phyloP scores from a whole-genome alignment of 1,140 invertebrate genomes.

The Contarinia nasturtii region DNA sequence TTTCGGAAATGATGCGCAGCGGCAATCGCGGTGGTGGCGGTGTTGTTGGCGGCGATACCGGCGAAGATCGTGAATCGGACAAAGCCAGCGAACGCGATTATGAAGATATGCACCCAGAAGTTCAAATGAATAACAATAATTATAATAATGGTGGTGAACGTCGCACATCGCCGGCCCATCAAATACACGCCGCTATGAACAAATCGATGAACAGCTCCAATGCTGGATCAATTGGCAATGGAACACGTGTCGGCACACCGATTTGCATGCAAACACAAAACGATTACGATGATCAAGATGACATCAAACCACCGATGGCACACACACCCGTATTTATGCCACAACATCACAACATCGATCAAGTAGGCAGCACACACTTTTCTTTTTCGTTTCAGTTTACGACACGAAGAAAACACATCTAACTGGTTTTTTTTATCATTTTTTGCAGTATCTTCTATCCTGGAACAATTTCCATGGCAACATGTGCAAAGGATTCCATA shows the following conservation, averaged over 20 bases:
- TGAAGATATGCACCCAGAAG: constrained; percentile 1
- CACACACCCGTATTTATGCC: constrained; percentile 5
- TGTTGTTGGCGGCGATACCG: no score
- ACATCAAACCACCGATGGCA: not conserved
- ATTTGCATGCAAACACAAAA: not conserved
- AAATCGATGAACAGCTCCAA: constrained; percentile 13
- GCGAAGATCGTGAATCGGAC: constrained; percentile 14
- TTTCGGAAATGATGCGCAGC: constrained; percentile 18
- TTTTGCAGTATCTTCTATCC: constrained; percentile 33
- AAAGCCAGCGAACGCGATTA: constrained; percentile 9
- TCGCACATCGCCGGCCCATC: no score
- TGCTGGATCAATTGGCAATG: constrained; percentile 10
- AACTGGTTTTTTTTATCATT: not conserved
- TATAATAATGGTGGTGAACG: not conserved
- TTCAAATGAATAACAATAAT: not conserved
- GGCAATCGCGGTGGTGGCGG: no score
- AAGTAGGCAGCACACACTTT: constrained; percentile 5
- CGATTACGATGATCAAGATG: not conserved
- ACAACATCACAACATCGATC: constrained; percentile 23
- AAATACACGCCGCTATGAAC: constrained; percentile 6
- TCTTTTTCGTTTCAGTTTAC: no score
- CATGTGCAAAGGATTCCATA: constrained; percentile 40
- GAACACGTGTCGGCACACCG: not conserved
- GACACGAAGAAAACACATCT: no score
- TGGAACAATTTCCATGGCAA: constrained; percentile 49